Conservation (phyloP, 2,113 vertebrate species). For the Psilopsiagon aurifrons region DNA sequence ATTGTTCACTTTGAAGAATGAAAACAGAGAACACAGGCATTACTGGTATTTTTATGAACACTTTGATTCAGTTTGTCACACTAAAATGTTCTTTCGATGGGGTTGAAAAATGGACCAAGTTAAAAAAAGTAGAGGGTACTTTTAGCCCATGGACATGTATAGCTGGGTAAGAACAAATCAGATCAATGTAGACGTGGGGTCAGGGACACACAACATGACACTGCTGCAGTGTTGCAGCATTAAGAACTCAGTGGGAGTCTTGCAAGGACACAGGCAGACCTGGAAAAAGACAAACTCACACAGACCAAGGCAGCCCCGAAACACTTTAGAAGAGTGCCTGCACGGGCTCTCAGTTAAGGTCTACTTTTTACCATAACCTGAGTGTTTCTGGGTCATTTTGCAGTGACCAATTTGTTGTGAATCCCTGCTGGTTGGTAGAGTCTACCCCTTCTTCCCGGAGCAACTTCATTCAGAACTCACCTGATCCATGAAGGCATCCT, state of each 20-base stretch:
- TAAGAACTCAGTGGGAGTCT: not conserved
- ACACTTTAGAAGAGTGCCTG: not conserved
- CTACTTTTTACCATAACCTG: not conserved
- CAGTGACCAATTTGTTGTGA: not conserved
- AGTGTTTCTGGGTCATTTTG: not conserved
- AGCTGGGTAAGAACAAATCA: not conserved
- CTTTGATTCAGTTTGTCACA: not conserved
- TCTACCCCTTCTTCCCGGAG: not conserved
- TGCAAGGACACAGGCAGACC: not conserved
- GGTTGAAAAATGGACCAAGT: not conserved
- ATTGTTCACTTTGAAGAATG: not conserved
- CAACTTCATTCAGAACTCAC: not conserved
- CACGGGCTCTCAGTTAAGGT: not conserved
- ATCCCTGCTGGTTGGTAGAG: not conserved
- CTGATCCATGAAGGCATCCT: not conserved
- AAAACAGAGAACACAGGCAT: not conserved
- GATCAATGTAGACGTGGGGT: fast-evolving
- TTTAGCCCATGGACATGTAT: not conserved
- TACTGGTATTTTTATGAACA: not conserved
- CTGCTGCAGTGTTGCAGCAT: not conserved
- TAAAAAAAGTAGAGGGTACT: not conserved
- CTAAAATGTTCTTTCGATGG: not conserved
- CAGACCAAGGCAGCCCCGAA: not conserved
- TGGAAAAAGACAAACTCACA: not conserved
- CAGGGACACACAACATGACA: not conserved